Evolutionary conservation across 53 echinoderm and acorn worm species (phyloP), one percentile per base, ranked within the genome.

Genomic region (Patiria pectinifera): DNA sequence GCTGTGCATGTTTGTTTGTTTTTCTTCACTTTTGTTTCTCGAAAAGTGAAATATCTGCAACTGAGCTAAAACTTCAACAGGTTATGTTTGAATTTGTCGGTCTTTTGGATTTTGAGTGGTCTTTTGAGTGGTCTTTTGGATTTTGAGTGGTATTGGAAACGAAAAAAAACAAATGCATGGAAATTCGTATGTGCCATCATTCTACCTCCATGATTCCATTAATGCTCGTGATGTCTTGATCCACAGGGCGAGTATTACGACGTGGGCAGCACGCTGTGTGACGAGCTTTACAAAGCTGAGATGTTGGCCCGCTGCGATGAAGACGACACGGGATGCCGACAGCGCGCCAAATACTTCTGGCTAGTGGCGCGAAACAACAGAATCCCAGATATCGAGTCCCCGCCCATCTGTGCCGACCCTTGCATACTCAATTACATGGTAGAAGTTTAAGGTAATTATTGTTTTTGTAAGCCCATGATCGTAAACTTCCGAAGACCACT

Each of bases 331-430:
- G 96, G 89, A 49, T 97, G 97, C 76, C 87, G 91, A 85, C 87
- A 92, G 92, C 94, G 94, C 71, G 97, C 95, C 59, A 94, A 94
- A 89, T 97, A 97, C 87, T 97, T 97, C 94, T 95, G 95, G 95
- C 82, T 95, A 35, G 95, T 94, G 76, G 97, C 95, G 83, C 84
- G 86, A 86, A 93, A 74, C 93, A 92, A 94, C 63, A 91, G 97
- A 85, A 80, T 82, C 69, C 76, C 94, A 19, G 80, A 85, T 0
- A 45, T 26, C 19, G 62, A 79, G 47, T 76, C 91, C 13, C 70
- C 92, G 24, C 82, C 94, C n/a, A 58, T 95, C n/a, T 96, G 96
- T 58, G 92, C 69, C 48, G 89, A 96, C 61, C 89, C 89, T 12
- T 96, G 96, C 93, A 85, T 96, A 86, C 86, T 96, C 45, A 93